These are phyloP conservation scores for Hippocampus mohnikei DNA, from an alignment of 2,113 vertebrate species.

Conservation along the genomic window DNA sequence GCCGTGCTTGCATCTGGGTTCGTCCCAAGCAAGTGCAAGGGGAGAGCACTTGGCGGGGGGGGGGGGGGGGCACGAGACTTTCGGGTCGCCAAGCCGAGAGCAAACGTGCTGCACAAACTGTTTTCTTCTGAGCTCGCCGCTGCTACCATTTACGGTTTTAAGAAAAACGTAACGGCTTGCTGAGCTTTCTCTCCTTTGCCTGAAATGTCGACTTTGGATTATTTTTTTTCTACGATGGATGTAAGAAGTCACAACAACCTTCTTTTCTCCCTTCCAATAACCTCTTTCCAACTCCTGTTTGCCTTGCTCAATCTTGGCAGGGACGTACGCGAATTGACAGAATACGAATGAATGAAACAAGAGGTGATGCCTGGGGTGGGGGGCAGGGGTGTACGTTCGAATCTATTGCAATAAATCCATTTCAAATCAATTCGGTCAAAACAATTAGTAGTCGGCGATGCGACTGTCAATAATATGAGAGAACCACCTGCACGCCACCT, in stretches of 20 bases:
- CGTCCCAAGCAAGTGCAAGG: constrained; percentile 4
- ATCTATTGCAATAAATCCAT: too few species aligned
- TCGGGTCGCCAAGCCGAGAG: constrained; percentile 17
- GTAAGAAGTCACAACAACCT: constrained; percentile 30
- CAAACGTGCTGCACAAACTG: not conserved
- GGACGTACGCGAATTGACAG: not conserved
- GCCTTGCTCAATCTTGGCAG: constrained; percentile 31
- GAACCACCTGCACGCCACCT: too few species aligned
- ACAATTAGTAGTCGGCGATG: too few species aligned
- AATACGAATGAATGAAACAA: not conserved
- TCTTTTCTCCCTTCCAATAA: not conserved
- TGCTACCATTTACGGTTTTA: not conserved
- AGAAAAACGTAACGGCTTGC: not conserved
- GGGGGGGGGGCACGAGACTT: constrained; percentile 24
- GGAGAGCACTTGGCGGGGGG: not conserved
- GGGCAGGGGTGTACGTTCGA: too few species aligned
- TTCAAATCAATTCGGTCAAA: too few species aligned
- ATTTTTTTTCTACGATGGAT: constrained; percentile 46
- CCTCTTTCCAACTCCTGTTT: constrained; percentile 3
- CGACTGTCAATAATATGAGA: too few species aligned
- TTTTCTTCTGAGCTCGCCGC: constrained; percentile 14
- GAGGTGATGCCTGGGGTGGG: too few species aligned
- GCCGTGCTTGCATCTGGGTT: constrained; percentile 29
- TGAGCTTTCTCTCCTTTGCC: constrained; percentile 19
- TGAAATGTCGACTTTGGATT: constrained; percentile 17